Percentiles rank a stretch among this genome's conserved stretches.
These are phyloP conservation scores for Leptinotarsa tumamoca DNA, from an alignment of 2,888 invertebrate species.

Conservation along the genomic window DNA sequence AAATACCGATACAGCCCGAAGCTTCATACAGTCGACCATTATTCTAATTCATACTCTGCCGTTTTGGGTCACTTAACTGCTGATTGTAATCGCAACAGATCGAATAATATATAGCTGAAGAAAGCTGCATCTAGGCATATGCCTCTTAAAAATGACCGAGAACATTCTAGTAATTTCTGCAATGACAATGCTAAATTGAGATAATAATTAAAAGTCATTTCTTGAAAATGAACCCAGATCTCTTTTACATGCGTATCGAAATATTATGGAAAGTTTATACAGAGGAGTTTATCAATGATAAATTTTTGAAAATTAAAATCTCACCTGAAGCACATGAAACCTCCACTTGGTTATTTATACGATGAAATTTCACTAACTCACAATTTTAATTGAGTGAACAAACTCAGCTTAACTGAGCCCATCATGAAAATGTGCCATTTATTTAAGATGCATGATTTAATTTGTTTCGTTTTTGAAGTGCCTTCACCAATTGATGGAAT, in stretches of 20 bases:
- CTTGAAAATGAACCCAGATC: background rate
- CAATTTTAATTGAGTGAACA: too few relatives aligned
- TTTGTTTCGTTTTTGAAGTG: too few relatives aligned
- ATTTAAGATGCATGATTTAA: too few relatives aligned
- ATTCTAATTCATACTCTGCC: constrained; percentile 27
- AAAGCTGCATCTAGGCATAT: constrained; percentile 6
- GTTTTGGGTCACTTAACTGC: constrained; percentile 22
- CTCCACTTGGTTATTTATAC: too few relatives aligned
- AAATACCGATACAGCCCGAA: constrained; percentile 11
- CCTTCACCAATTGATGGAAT: too few relatives aligned
- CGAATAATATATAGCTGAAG: constrained; percentile 6
- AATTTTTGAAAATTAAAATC: too few relatives aligned
- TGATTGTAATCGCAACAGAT: constrained; percentile 15
- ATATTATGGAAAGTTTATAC: background rate
- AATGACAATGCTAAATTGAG: background rate
- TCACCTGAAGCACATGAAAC: too few relatives aligned
- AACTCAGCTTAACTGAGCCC: too few relatives aligned
- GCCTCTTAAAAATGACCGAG: background rate
- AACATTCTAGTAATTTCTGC: background rate
- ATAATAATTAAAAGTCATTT: background rate
- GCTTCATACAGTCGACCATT: constrained; percentile 21
- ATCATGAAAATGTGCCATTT: too few relatives aligned
- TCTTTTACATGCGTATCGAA: background rate
- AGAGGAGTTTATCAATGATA: too few relatives aligned
- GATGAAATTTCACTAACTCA: too few relatives aligned